These are phyloP conservation scores for Fringilla coelebs DNA, from an alignment of 2,797 vertebrate genomes.

Conservation along the genomic window DNA sequence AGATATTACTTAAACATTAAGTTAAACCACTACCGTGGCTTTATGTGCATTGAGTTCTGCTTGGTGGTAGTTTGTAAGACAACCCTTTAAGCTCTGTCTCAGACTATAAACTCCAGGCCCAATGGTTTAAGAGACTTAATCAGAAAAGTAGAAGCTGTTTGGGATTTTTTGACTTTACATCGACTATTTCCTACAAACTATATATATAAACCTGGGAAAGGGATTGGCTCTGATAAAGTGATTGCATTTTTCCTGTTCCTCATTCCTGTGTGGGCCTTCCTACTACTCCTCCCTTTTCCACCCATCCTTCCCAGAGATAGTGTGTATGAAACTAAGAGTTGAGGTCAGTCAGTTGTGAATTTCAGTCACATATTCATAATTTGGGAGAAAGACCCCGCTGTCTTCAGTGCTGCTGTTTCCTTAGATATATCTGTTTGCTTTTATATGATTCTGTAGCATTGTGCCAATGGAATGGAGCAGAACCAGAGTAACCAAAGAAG, in stretches of 20 bases:
- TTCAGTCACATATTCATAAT: not conserved
- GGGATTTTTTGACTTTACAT: not conserved
- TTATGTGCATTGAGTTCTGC: not conserved
- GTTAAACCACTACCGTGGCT: not conserved
- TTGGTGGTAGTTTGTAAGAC: not conserved
- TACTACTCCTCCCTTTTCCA: slow-evolving; percentile 13
- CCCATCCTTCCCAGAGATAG: not conserved
- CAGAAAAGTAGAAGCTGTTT: not conserved
- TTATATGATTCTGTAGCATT: not conserved
- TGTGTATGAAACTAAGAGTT: not conserved
- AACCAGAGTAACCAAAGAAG: not conserved
- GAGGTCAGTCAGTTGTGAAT: not conserved
- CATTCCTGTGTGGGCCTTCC: slow-evolving; percentile 33
- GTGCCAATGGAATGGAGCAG: not conserved
- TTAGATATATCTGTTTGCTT: not conserved
- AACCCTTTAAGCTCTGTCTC: not conserved
- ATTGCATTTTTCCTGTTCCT: slow-evolving; percentile 62
- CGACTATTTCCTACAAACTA: not conserved
- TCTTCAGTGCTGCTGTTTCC: not conserved
- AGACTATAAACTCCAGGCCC: not conserved
- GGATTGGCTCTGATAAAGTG: slow-evolving; percentile 4
- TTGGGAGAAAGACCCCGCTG: rapidly evolving
- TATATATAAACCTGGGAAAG: not conserved
- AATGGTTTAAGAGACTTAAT: not conserved
- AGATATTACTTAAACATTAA: not conserved